These are phyloP conservation scores for Himalopsyche anomala DNA, from an alignment of 2,888 invertebrate species.

Conservation along the genomic window DNA sequence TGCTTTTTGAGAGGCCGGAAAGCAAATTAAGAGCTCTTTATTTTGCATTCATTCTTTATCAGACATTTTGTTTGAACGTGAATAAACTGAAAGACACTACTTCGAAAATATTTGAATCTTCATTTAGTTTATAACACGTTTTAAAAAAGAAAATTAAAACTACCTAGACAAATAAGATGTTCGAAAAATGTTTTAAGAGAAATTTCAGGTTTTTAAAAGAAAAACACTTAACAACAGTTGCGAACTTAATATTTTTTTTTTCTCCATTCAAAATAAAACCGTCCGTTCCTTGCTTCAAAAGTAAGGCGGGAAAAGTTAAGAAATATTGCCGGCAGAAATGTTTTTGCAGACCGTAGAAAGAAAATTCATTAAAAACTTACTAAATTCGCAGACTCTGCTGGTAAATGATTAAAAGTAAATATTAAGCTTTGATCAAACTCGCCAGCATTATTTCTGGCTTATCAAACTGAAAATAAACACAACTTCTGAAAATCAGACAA, in stretches of 20 bases:
- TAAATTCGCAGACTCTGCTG: constrained; percentile 53
- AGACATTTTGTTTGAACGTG: no score
- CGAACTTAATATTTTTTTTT: constrained; percentile 10
- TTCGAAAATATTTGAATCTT: not conserved
- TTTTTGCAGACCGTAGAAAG: constrained; percentile 51
- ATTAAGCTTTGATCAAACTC: constrained; percentile 64
- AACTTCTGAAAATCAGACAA: constrained; percentile 47
- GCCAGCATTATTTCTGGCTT: constrained; percentile 59
- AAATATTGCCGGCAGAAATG: constrained; percentile 50
- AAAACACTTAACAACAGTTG: constrained; percentile 42
- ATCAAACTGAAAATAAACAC: constrained; percentile 61
- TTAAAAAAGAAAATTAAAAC: constrained; percentile 14
- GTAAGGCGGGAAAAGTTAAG: constrained; percentile 37
- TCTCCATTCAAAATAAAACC: constrained; percentile 44
- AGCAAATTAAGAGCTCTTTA: no score
- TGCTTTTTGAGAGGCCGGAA: no score
- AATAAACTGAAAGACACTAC: no score
- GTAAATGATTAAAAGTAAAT: constrained; percentile 65
- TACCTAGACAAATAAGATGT: constrained; percentile 1
- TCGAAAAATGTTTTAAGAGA: not conserved
- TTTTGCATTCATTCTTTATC: no score
- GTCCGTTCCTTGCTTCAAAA: constrained; percentile 41
- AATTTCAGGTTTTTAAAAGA: constrained; percentile 27
- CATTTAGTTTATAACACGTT: not conserved
- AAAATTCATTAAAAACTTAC: constrained; percentile 64